A percentile compares a stretch with the other conserved stretches of the same genome.
Conservation (phyloP, 2,797 vertebrate genomes). For the Halcyon badia region DNA sequence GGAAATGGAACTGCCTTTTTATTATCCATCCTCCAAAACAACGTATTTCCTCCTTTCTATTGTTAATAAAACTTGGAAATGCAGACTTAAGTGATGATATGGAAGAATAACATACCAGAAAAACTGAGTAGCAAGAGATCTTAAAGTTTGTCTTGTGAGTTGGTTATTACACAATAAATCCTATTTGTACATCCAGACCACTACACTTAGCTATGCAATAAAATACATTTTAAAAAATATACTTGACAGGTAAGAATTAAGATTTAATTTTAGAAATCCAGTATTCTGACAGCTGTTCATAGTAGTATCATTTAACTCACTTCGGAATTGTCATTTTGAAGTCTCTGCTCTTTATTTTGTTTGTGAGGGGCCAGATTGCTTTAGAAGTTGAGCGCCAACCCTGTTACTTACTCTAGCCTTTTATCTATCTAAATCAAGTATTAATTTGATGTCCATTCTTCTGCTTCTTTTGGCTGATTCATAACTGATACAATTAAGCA, state of each 20-base stretch:
- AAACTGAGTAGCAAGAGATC: not conserved
- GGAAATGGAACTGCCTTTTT: not conserved
- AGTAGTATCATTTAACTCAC: not conserved
- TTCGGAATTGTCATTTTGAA: constrained; percentile 10
- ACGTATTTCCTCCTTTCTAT: not conserved
- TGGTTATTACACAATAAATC: not conserved
- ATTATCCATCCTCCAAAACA: not conserved
- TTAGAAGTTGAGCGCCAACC: not conserved
- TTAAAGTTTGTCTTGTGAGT: not conserved
- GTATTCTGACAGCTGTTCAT: not conserved
- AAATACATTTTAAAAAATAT: not conserved
- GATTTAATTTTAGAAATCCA: not conserved
- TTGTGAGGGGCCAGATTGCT: not conserved
- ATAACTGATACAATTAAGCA: not conserved
- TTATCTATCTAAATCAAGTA: not conserved
- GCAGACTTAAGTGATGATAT: not conserved
- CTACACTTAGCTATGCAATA: not conserved
- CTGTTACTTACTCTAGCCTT: not conserved
- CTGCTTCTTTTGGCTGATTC: not conserved
- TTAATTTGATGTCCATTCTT: not conserved
- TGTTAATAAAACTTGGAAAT: not conserved
- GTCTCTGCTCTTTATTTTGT: not conserved
- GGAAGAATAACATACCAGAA: not conserved
- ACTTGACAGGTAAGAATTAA: not conserved
- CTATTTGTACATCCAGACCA: not conserved